Percentiles rank a stretch among this genome's conserved stretches.
These are phyloP conservation scores for Acrocephalus arundinaceus DNA, from an alignment of 2,113 vertebrate genomes.

Conservation along the genomic window DNA sequence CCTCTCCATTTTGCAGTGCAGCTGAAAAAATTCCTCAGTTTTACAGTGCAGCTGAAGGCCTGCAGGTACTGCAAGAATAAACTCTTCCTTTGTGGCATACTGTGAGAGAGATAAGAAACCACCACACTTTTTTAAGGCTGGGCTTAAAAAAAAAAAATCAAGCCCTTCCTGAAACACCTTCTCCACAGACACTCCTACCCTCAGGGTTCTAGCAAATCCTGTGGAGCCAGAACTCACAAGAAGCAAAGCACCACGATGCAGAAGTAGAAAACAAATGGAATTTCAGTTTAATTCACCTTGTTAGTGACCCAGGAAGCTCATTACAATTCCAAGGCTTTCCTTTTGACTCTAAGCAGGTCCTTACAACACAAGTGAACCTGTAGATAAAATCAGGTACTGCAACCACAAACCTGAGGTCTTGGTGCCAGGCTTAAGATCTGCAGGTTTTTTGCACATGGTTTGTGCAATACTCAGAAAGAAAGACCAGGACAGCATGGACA, in stretches of 20 bases:
- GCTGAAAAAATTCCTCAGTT: background rate
- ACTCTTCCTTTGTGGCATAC: background rate
- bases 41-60: background rate
- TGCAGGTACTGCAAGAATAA: background rate
- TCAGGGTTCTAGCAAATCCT: background rate
- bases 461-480: background rate
- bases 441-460: background rate
- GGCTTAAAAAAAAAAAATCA: background rate
- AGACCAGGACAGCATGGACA: background rate
- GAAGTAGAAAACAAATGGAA: background rate
- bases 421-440: background rate
- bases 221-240: background rate
- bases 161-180: background rate
- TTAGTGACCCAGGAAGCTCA: background rate
- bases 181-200: background rate
- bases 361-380: background rate
- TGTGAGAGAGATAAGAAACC: background rate
- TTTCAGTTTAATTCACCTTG: background rate
- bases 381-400: background rate
- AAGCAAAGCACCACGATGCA: background rate
- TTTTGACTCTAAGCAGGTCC: background rate
- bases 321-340: background rate
- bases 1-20: background rate
- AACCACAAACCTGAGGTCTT: background rate
- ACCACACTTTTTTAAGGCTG: background rate